Percentiles rank a stretch among this genome's conserved stretches.
Conservation (phyloP, 1,140 invertebrate genomes). For the Lepidurus apus region DNA sequence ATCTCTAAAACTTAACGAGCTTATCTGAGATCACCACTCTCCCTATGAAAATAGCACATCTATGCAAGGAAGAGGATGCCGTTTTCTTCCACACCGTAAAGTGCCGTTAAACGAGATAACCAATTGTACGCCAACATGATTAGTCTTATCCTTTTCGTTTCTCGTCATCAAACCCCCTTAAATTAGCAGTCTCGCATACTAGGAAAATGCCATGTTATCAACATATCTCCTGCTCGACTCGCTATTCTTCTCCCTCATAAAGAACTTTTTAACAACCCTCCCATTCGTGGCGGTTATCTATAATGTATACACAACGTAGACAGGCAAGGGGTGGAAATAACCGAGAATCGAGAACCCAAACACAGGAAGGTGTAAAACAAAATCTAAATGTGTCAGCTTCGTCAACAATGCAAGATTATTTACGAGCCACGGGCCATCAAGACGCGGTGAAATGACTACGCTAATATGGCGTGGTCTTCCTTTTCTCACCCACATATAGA, state of each 20-base stretch:
- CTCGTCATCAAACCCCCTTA: background rate
- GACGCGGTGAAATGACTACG: no score
- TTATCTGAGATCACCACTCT: background rate
- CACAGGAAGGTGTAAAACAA: no score
- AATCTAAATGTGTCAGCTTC: no score
- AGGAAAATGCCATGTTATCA: background rate
- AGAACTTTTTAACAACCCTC: background rate
- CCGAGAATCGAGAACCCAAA: no score
- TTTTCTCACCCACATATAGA: no score
- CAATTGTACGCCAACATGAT: constrained; percentile 6
- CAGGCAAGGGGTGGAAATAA: no score
- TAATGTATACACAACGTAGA: no score
- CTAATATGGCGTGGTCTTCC: no score
- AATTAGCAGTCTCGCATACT: background rate
- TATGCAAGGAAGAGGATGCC: background rate
- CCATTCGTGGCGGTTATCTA: no score
- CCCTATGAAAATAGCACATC: background rate
- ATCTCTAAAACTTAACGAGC: constrained; percentile 15
- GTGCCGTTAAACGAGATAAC: constrained; percentile 8
- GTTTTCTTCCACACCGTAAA: background rate
- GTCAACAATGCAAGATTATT: no score
- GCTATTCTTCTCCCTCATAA: background rate
- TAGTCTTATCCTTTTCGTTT: background rate
- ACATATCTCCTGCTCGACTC: background rate
- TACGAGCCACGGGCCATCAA: no score